Conservation (phyloP, 1,140 invertebrate species). For the Bombus impatiens region DNA sequence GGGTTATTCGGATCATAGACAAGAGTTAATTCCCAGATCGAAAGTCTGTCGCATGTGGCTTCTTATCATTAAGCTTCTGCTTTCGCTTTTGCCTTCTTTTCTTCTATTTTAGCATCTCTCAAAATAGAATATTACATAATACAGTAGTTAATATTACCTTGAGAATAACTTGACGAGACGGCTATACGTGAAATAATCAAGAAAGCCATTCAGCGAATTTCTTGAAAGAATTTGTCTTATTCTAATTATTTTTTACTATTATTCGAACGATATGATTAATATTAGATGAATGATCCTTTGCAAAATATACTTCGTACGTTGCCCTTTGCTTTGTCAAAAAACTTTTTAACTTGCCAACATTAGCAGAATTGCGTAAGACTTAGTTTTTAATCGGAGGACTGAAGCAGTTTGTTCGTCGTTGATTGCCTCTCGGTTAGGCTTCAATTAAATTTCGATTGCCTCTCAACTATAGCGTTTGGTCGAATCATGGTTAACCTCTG, state of each 20-base stretch:
- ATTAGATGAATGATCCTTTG: neutral
- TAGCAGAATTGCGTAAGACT: neutral
- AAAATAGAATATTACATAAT: neutral
- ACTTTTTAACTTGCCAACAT: neutral
- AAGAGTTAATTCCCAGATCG: constrained; percentile 34
- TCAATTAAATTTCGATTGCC: constrained; percentile 28
- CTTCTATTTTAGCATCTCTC: neutral
- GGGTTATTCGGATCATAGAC: constrained; percentile 33
- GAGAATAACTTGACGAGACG: neutral
- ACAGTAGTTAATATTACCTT: neutral
- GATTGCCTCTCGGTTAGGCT: constrained; percentile 12
- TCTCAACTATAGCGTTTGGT: neutral
- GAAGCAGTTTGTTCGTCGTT: neutral
- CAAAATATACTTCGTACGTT: neutral
- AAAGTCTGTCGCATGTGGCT: constrained; percentile 26
- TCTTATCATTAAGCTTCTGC: constrained; percentile 16
- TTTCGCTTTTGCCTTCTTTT: neutral
- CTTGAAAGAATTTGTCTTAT: neutral
- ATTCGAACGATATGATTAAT: neutral
- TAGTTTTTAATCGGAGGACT: neutral
- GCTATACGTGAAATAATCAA: neutral
- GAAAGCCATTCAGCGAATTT: neutral
- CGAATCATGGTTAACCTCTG: constrained; percentile 24
- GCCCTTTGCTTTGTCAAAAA: rapidly evolving
- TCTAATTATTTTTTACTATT: neutral